Conservation (phyloP, 2,888 invertebrate species). For the Drosophila borealis region DNA sequence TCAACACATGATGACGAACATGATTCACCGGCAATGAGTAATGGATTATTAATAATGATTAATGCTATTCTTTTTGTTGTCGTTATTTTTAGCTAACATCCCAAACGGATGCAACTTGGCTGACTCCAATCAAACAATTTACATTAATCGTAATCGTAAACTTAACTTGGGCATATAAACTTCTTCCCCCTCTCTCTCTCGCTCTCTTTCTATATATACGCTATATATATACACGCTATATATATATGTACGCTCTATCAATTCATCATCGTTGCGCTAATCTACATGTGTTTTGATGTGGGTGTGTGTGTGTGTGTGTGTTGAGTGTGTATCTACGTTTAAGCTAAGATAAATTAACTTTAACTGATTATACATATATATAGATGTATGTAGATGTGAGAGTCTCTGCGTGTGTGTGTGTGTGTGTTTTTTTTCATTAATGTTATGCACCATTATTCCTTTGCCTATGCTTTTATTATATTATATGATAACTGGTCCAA, state of each 20-base stretch:
- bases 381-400: constrained; percentile 29
- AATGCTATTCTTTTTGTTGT: constrained; percentile 34
- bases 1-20: constrained; percentile 13
- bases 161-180: constrained; percentile 66
- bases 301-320: constrained; percentile 14
- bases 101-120: constrained; percentile 46
- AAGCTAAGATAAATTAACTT: constrained; percentile 57
- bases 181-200: constrained; percentile 25
- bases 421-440: constrained; percentile 49
- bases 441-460: constrained; percentile 76
- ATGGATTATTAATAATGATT: constrained; percentile 37
- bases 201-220: constrained; percentile 1
- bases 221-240: neutral
- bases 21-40: constrained; percentile 29
- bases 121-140: constrained; percentile 48
- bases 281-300: constrained; percentile 38
- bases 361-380: constrained; percentile 55
- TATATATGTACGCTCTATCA: constrained; percentile 11
- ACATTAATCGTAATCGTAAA: constrained; percentile 64
- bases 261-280: constrained; percentile 43
- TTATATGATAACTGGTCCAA: constrained; percentile 80
- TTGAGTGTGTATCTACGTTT: constrained; percentile 29
- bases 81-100: constrained; percentile 23
- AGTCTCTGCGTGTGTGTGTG: constrained; percentile 25
- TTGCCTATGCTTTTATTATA: constrained; percentile 68